Percentiles rank a stretch among this genome's conserved stretches.
Evolutionary conservation across 2,113 vertebrate genomes (phyloP).

Genomic region (Rhea pennata): DNA sequence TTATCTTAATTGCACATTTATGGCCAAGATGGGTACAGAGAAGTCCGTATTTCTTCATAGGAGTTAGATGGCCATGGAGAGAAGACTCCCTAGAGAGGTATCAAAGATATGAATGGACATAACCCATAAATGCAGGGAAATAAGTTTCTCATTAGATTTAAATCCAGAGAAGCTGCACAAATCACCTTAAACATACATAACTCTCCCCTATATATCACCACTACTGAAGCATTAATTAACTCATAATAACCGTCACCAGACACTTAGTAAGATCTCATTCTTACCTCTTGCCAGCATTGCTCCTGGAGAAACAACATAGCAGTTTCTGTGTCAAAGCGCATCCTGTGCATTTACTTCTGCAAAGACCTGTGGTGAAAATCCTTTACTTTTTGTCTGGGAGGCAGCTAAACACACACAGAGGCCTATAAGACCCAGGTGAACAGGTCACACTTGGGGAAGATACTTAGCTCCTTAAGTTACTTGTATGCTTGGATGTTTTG

Average conservation of each 20-base stretch:
- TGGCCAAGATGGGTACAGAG: not conserved
- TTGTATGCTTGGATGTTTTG: not conserved
- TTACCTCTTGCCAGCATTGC: not conserved
- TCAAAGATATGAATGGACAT: conserved; percentile 29
- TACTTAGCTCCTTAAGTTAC: not conserved
- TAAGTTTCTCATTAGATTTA: conserved; percentile 61
- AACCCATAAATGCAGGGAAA: conserved; percentile 56
- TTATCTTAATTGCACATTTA: conserved; percentile 52
- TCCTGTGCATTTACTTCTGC: not conserved
- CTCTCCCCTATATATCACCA: conserved; percentile 5
- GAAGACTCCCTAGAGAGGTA: conserved; percentile 47
- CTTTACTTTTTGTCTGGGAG: not conserved
- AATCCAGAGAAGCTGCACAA: conserved; percentile 36
- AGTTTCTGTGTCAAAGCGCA: not conserved
- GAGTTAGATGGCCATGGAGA: conserved; percentile 28
- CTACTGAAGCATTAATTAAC: conserved; percentile 50
- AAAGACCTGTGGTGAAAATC: not conserved
- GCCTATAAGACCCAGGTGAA: not conserved
- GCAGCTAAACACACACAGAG: not conserved
- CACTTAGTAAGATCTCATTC: not conserved
- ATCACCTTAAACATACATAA: conserved; percentile 57
- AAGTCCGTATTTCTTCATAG: conserved; percentile 57
- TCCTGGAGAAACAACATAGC: not conserved
- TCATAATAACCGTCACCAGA: not conserved
- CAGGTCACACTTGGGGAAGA: not conserved